Evolutionary conservation across 2,113 vertebrate genomes (phyloP), one percentile per base, ranked within the genome.

Genomic region (Ameiurus melas): DNA sequence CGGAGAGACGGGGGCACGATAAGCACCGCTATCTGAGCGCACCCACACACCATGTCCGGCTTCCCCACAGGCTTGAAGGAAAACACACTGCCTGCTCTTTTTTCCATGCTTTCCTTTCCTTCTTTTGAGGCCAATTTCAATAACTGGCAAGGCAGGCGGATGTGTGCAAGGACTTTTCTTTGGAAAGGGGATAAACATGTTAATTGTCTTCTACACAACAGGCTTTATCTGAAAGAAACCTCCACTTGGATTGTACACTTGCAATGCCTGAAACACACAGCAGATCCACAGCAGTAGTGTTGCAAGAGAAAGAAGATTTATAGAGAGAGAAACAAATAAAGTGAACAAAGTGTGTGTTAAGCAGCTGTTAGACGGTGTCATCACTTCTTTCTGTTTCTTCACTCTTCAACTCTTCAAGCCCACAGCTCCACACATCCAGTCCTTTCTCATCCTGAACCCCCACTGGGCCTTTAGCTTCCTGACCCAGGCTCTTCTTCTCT

Each of bases 41-140:
- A 90, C 87, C 91, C 91, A 89, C 86, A 91, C 85, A 90, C 85
- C 57, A 80, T 58, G 88, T 92, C 91, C 88, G 90, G 90, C 83
- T 87, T 86, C 70, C 90, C 84, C 64, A 12, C 73, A 81, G 68
- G 70, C 82, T 57, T 51, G 43, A 89, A 88, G 90, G 85, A 88
- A 90, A 88, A 89, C 85, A 89, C 88, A 81, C 80, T 66, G 75
- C 71, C 86, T 89, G 87, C 53, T 70, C 85, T 57, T 86, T 89
- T 90, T 89, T 85, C 90, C 90, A 85, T 85, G 83, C 81, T 84
- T 68, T 85, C 85, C 82, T 83, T 89, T 90, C 83, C 84, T 79
- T 87, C 85, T 89, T 91, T 90, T 87, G 85, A 89, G 85, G 84
- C 78, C 87, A 62, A 90, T 89, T 89, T 91, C 68, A 89, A 89